Conservation (phyloP, 2,888 invertebrate species). For the Chrysolina oricalcia region DNA sequence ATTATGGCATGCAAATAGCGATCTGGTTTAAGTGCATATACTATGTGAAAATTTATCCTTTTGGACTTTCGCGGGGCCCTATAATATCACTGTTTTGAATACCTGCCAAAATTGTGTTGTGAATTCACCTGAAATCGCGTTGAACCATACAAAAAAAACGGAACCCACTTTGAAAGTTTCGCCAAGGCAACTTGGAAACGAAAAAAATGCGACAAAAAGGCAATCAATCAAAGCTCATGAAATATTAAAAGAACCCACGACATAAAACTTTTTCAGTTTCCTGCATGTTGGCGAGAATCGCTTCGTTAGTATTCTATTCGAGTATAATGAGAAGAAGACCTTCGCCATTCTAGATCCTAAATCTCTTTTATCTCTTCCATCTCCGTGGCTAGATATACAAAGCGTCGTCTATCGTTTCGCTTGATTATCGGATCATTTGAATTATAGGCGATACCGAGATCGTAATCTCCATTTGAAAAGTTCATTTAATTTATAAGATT, state of each 20-base stretch:
- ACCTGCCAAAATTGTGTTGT: too few relatives aligned
- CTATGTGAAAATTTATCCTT: too few relatives aligned
- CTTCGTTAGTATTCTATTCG: constrained; percentile 11
- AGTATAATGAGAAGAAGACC: constrained; percentile 18
- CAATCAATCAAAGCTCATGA: not conserved
- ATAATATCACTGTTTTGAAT: too few relatives aligned
- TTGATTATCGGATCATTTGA: constrained; percentile 45
- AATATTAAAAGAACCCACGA: not conserved
- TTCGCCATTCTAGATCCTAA: constrained; percentile 33
- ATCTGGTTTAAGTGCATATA: too few relatives aligned
- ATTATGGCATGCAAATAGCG: too few relatives aligned
- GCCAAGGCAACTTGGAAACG: not conserved
- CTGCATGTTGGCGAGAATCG: not conserved
- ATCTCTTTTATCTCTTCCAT: constrained; percentile 39
- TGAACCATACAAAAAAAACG: not conserved
- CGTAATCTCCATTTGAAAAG: constrained; percentile 48
- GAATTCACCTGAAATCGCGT: too few relatives aligned
- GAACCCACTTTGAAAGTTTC: too few relatives aligned
- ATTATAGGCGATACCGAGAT: constrained; percentile 46
- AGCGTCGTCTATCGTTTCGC: constrained; percentile 40
- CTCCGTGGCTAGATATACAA: constrained; percentile 34
- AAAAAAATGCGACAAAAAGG: not conserved
- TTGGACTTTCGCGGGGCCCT: too few relatives aligned
- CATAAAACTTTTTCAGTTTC: not conserved
- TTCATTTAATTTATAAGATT: constrained; percentile 50